Base-by-base conservation (phyloP, 2,888 invertebrate genomes). In the Augiades crinisus region DNA sequence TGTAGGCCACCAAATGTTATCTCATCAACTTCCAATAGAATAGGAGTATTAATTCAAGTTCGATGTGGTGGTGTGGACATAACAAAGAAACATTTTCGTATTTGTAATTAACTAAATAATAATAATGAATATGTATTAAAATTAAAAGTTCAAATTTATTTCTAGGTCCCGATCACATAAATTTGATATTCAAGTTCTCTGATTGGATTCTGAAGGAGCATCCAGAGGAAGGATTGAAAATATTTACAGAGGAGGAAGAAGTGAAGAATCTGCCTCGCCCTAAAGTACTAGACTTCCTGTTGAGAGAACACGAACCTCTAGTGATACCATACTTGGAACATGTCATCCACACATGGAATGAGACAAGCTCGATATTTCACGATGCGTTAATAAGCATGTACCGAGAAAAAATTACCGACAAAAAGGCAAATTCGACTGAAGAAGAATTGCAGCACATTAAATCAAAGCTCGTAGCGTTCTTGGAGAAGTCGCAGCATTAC, bases 251-350 rank as follows among this genome's bases (percentile, higher is more conserved):
- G 73, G 96, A 96, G 40, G 91, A 93, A 36, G 97, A 98, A 91
- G 96, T 98, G 0, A 97, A 98, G 73, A 93, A 93, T 46, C 87
- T 99, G 30, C 98, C 99, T 0, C 91, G 99, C 47, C 94, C 97
- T 1, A 93, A 95, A 74, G 94, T 99, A 27, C 84, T 99, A 27
- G 96, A 98, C 68, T 99, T 95, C 76, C 84, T 99, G 10, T 88
- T 96, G n/a, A 92, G 95, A 63, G 94, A 93, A 58, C 96, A 96
- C 70, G 94, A 95, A 57, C 77, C 91, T 10, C 88, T 97, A 17
- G 96, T 98, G 0, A 96, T 98, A 67, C 95, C 96, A 0, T 99
- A 99, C 76, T 84, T 99, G 70, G 99, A 99, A 74, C 98, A 99
- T 74, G 93, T 99, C 0, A 96, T 99, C 19, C 92, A 95, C 57